Base-by-base conservation (phyloP, 2,113 vertebrate genomes). In the Psilopsiagon aurifrons region DNA sequence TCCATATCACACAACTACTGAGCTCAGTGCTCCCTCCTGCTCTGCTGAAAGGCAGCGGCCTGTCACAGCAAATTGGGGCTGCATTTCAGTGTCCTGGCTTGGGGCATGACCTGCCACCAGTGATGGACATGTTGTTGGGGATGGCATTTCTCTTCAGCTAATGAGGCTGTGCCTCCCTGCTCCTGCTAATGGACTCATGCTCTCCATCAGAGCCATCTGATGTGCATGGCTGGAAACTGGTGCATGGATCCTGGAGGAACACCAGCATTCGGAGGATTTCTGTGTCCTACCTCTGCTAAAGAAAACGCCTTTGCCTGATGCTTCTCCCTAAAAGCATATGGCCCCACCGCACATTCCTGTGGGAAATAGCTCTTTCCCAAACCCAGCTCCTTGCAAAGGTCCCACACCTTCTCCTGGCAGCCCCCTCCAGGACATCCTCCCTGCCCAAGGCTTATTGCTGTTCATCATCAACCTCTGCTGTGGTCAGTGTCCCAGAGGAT, bases 41-140 rank as follows among this genome's bases (percentile, higher is more conserved):
- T 66, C 60, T 80, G 71, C 82, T 9, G 14, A 57, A 64, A 43
- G 67, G 27, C 51, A 91, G 15, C 43, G 71, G 37, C 67, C 22
- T 44, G 44, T 33, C 28, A 4, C 5, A 2, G 76, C 73, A 66
- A 10, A 63, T 29, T 3, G 2, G 64, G 46, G 57, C n/a, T 92
- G 75, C 29, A 25, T 83, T 67, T 68, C 59, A 47, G 15, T 28
- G 49, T 85, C 22, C n/a, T 10, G 1, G 35, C 55, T 88, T 3
- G 0, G 46, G 68, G 52, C 1, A 3, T 3, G 6, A 7, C 1
- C 6, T 69, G 62, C n/a, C 3, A 8, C 59, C 3, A 0, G 14
- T 62, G 60, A 49, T 44, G 60, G 69, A 68, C 6, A 1, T 37
- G 57, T 33, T 13, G 2, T 25, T 74, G 60, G 59, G 54, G 35